These are phyloP conservation scores for Halcyon leucocephala DNA, from an alignment of 2,797 vertebrate genomes.

Conservation along the genomic window DNA sequence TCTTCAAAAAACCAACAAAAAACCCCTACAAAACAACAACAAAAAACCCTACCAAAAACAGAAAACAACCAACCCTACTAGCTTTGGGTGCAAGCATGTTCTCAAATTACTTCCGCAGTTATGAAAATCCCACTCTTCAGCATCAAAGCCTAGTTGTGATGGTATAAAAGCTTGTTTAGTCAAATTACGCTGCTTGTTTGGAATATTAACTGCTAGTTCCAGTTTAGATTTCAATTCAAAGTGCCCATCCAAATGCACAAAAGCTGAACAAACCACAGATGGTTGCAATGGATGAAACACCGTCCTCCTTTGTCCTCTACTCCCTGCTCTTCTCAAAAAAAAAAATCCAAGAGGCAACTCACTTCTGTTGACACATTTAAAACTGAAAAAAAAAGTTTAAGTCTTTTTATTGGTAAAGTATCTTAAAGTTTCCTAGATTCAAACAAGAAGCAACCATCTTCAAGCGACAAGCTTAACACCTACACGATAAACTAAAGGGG, in stretches of 20 bases:
- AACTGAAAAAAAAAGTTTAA: background rate
- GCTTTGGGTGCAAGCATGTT: constrained; percentile 30
- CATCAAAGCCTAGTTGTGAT: constrained; percentile 32
- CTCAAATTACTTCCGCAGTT: constrained; percentile 31
- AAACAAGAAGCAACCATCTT: background rate
- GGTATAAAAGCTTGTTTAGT: constrained; percentile 46
- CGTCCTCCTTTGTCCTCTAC: background rate
- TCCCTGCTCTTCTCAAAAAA: background rate
- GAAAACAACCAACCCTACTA: background rate
- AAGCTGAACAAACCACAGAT: constrained; percentile 19
- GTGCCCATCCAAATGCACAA: constrained; percentile 35
- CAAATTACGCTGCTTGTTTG: constrained; percentile 24
- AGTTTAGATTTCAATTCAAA: constrained; percentile 44
- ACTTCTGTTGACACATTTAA: background rate
- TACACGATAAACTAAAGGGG: background rate
- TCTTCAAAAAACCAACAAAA: background rate
- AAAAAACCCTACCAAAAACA: background rate
- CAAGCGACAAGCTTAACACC: background rate
- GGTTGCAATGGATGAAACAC: constrained; percentile 17
- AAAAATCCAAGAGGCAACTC: background rate
- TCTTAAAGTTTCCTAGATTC: background rate
- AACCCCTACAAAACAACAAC: background rate
- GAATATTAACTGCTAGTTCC: constrained; percentile 40
- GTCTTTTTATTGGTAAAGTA: background rate
- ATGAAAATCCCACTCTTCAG: constrained; percentile 44